Conservation (phyloP, 2,888 invertebrate genomes). For the Acholoe squamosa region DNA sequence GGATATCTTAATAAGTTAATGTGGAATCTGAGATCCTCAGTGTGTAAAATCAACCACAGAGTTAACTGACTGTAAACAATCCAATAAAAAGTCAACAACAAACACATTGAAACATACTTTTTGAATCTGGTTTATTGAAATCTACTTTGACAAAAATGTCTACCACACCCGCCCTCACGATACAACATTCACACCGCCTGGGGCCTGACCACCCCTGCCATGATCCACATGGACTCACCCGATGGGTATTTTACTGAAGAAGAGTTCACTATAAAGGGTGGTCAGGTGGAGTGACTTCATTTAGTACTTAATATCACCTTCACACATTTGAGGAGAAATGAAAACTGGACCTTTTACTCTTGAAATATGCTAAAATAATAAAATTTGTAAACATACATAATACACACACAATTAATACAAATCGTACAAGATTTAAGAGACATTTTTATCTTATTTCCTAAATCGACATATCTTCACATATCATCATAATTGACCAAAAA, state of each 20-base stretch:
- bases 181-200: slow-evolving; percentile 6
- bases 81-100: not conserved
- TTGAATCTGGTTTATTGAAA: slow-evolving; percentile 45
- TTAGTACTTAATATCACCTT: not conserved
- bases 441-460: too few relatives aligned
- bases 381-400: not conserved
- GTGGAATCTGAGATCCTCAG: too few relatives aligned
- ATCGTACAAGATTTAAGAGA: too few relatives aligned
- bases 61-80: too few relatives aligned
- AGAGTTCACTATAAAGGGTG: slow-evolving; percentile 37
- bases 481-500: too few relatives aligned
- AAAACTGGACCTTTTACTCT: too few relatives aligned
- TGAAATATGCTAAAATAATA: too few relatives aligned
- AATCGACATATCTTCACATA: too few relatives aligned
- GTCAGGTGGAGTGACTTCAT: not conserved
- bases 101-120: not conserved
- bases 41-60: too few relatives aligned
- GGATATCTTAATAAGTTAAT: too few relatives aligned
- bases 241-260: not conserved
- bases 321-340: not conserved
- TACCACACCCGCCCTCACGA: slow-evolving; percentile 37
- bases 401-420: not conserved
- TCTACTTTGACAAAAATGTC: slow-evolving; percentile 52
- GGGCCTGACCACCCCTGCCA: not conserved
- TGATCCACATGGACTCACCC: slow-evolving; percentile 21